Percentiles rank a stretch among this genome's conserved stretches.
phyloP scores from a whole-genome alignment of 2,797 vertebrate species.

The Anableps anableps region DNA sequence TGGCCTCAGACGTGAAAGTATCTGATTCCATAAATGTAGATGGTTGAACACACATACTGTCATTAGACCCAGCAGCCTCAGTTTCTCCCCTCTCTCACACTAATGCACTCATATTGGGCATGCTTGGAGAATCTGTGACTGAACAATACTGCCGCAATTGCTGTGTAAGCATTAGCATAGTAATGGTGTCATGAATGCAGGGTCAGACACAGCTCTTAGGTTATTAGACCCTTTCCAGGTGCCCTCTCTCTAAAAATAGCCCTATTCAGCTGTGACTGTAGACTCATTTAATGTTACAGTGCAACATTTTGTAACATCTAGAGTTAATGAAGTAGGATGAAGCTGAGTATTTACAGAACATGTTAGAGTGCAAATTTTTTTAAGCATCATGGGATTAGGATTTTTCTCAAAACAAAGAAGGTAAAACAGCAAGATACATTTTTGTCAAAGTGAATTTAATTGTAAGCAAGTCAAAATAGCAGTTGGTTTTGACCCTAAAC shows the following conservation, averaged over 20 bases:
- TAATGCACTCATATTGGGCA: conserved; percentile 41
- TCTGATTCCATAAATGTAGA: conserved; percentile 63
- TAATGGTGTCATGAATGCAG: conserved; percentile 65
- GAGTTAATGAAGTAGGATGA: conserved; percentile 12
- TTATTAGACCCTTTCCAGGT: conserved; percentile 65
- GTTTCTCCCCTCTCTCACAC: conserved; percentile 4
- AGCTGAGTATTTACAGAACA: conserved; percentile 5
- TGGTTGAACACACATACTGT: conserved; percentile 30
- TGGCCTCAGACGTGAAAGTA: conserved; percentile 61
- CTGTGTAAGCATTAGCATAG: conserved; percentile 76
- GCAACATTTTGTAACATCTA: conserved; percentile 30
- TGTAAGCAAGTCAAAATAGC: neutral
- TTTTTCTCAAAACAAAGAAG: neutral
- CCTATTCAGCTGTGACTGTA: conserved; percentile 31
- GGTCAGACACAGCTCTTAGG: conserved; percentile 59
- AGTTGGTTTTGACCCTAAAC: neutral
- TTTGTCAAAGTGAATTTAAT: neutral
- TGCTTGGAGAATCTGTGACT: conserved; percentile 39
- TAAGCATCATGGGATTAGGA: neutral
- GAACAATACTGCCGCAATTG: conserved; percentile 62
- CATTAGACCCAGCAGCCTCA: conserved; percentile 35
- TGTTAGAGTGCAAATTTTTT: conserved; percentile 8
- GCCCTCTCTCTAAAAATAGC: conserved; percentile 53
- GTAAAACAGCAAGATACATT: neutral
- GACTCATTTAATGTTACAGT: conserved; percentile 37